Evolutionary conservation across 2,888 invertebrate genomes (phyloP).

Genomic region (Cancer borealis): DNA sequence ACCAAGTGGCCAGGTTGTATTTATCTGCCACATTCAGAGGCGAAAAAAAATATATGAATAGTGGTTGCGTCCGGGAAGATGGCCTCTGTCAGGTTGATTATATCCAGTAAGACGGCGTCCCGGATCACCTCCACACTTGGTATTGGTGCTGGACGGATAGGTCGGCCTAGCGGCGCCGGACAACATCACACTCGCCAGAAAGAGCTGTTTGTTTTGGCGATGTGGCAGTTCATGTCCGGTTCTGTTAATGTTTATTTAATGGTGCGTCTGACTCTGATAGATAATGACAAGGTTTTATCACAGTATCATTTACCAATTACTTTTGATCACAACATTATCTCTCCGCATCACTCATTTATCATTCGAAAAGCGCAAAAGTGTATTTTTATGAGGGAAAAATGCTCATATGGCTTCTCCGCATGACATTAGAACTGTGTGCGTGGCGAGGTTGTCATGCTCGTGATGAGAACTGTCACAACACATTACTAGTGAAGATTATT

Average conservation of each 20-base stretch:
- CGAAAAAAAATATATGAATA: neutral
- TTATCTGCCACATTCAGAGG: neutral
- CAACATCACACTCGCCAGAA: neutral
- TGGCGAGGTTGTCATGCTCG: neutral
- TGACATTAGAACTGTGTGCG: neutral
- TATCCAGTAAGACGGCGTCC: neutral
- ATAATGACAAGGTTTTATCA: neutral
- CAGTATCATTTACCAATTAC: neutral
- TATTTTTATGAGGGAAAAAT: neutral
- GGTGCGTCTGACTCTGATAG: neutral
- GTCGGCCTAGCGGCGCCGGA: neutral
- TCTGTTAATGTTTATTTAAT: neutral
- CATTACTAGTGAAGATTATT: neutral
- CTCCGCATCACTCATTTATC: neutral
- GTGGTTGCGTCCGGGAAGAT: neutral
- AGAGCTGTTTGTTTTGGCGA: neutral
- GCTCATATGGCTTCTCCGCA: neutral
- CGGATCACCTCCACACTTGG: slow-evolving; percentile 8
- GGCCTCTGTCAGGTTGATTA: neutral
- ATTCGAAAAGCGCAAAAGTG: too few species aligned
- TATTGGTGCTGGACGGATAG: neutral
- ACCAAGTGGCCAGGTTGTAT: neutral
- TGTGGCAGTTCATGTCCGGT: neutral
- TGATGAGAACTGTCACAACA: neutral
- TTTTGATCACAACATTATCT: neutral